These are phyloP conservation scores for Notodonta dromedarius DNA, from an alignment of 2,888 invertebrate genomes.

Conservation along the genomic window DNA sequence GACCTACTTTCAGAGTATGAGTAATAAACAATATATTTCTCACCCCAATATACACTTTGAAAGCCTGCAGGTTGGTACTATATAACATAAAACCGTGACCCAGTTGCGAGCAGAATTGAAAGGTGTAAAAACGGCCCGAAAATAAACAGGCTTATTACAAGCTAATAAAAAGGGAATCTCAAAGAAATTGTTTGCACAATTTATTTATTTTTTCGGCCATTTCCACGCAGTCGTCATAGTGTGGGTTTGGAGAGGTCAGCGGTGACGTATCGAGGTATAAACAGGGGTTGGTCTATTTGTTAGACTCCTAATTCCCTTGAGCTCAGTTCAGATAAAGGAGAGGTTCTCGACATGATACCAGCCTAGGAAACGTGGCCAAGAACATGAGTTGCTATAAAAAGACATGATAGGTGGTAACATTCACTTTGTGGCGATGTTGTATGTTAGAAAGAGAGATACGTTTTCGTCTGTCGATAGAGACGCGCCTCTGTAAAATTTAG, in stretches of 20 bases:
- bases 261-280: constrained; percentile 13
- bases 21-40: neutral
- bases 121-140: constrained; percentile 6
- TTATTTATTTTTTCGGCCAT: neutral
- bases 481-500: too few species aligned
- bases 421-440: too few species aligned
- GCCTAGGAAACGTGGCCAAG: neutral
- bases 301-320: constrained; percentile 10
- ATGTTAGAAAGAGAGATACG: too few species aligned
- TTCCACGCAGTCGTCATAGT: neutral
- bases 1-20: too few species aligned
- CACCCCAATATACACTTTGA: neutral
- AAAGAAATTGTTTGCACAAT: neutral
- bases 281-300: constrained; percentile 15
- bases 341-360: constrained; percentile 4
- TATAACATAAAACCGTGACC: constrained; percentile 4
- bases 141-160: constrained; percentile 5
- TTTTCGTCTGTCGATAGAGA: too few species aligned
- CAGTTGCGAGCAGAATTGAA: constrained; percentile 2
- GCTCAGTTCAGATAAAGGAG: neutral
- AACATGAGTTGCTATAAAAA: neutral
- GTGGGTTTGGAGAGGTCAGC: constrained; percentile 5
- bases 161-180: constrained; percentile 3
- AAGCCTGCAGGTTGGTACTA: neutral
- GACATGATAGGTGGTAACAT: too few species aligned